These are phyloP conservation scores for Clavelina lepadiformis DNA, from an alignment of 23 tunicate species.

Conservation along the genomic window DNA sequence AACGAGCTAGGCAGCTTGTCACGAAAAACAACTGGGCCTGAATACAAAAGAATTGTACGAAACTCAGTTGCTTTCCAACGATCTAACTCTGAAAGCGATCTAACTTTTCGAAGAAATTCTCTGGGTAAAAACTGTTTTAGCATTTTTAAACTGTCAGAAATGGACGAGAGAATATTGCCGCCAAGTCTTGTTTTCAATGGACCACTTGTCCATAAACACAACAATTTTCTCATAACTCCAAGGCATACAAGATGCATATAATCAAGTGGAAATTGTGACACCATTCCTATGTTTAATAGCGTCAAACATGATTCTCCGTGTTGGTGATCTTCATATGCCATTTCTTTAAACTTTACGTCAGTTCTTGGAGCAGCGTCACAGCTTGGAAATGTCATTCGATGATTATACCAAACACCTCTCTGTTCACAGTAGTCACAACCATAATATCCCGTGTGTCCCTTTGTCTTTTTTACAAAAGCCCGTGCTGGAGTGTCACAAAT, in stretches of 20 bases:
- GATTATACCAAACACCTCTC: constrained; percentile 28
- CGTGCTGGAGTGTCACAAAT: constrained; percentile 63
- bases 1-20: background rate
- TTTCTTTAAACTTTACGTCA: constrained; percentile 9
- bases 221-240: constrained; percentile 29
- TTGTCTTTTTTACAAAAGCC: constrained; percentile 33
- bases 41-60: constrained; percentile 36
- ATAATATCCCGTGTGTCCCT: constrained; percentile 37
- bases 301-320: constrained; percentile 14
- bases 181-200: constrained; percentile 8
- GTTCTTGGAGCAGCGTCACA: constrained; percentile 7
- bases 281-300: constrained; percentile 23
- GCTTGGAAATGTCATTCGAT: constrained; percentile 11
- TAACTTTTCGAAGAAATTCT: constrained; percentile 27
- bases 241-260: constrained; percentile 53
- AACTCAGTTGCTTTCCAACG: constrained; percentile 56
- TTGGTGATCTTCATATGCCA: constrained; percentile 30
- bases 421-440: constrained; percentile 40
- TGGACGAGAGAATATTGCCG: background rate
- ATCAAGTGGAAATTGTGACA: constrained; percentile 21
- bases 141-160: constrained; percentile 1
- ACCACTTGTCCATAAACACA: constrained; percentile 34
- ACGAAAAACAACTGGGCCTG: constrained; percentile 34
- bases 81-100: constrained; percentile 27
- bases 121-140: constrained; percentile 8